Conservation (phyloP, 1,140 invertebrate genomes). For the Homarus americanus region DNA sequence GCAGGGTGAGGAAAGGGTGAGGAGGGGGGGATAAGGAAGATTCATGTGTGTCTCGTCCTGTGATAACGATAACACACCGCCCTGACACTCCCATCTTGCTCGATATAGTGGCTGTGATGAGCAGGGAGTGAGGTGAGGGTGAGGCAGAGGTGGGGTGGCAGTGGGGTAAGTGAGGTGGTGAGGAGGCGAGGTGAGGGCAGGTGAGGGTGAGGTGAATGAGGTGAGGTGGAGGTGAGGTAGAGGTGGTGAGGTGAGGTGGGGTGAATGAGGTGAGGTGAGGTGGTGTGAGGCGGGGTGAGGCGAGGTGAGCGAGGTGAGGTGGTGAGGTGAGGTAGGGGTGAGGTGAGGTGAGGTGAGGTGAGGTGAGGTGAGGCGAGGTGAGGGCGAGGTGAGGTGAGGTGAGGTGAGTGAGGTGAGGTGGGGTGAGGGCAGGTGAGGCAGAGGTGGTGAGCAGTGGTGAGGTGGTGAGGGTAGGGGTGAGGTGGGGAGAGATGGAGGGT, state of each 20-base stretch:
- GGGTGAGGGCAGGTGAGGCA: neutral
- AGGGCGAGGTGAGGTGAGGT: neutral
- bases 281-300: neutral
- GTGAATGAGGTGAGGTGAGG: neutral
- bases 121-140: neutral
- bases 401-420: neutral
- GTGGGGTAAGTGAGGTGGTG: neutral
- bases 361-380: neutral
- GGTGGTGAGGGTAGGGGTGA: neutral
- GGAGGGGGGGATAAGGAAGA: neutral
- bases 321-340: neutral
- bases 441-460: neutral
- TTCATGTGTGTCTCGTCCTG: neutral
- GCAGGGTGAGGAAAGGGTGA: neutral
- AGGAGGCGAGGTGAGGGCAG: neutral
- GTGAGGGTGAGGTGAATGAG: neutral
- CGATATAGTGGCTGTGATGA: slow-evolving; percentile 40
- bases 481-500: neutral
- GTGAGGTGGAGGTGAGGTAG: neutral
- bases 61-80: slow-evolving; percentile 34
- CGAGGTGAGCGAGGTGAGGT: neutral
- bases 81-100: slow-evolving; percentile 25
- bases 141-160: neutral
- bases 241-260: neutral
- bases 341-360: neutral